Conservation (phyloP, 2,797 vertebrate species). For the Poeciliopsis paucimaculata region DNA sequence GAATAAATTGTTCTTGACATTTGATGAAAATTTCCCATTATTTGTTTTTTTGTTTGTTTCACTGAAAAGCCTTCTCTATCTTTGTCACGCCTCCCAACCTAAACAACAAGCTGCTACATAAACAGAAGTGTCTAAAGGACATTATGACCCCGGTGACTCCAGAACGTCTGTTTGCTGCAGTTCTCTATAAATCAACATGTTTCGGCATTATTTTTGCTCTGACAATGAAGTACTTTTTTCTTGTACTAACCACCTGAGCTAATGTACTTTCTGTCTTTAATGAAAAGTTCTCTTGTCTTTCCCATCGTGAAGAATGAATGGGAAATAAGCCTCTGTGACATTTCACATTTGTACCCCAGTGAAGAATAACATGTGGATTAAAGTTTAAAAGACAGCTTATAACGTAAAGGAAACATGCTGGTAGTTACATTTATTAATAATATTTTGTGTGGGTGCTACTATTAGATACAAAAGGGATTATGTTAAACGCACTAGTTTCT, state of each 20-base stretch:
- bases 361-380: not conserved
- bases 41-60: not conserved
- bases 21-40: not conserved
- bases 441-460: not conserved
- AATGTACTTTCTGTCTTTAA: not conserved
- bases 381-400: not conserved
- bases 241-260: not conserved
- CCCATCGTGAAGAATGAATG: not conserved
- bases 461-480: not conserved
- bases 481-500: not conserved
- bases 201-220: not conserved
- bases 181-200: not conserved
- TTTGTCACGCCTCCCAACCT: not conserved
- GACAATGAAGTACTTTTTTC: not conserved
- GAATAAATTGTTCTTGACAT: not conserved
- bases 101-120: not conserved
- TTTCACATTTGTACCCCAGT: not conserved
- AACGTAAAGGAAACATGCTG: not conserved
- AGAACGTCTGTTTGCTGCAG: too few species aligned
- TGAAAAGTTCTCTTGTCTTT: not conserved
- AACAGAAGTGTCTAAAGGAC: not conserved
- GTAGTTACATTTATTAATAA: too few species aligned
- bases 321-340: not conserved
- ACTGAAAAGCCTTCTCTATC: not conserved
- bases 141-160: not conserved